Base-by-base conservation (phyloP, 2,113 vertebrate genomes). In the Varanus komodoensis region DNA sequence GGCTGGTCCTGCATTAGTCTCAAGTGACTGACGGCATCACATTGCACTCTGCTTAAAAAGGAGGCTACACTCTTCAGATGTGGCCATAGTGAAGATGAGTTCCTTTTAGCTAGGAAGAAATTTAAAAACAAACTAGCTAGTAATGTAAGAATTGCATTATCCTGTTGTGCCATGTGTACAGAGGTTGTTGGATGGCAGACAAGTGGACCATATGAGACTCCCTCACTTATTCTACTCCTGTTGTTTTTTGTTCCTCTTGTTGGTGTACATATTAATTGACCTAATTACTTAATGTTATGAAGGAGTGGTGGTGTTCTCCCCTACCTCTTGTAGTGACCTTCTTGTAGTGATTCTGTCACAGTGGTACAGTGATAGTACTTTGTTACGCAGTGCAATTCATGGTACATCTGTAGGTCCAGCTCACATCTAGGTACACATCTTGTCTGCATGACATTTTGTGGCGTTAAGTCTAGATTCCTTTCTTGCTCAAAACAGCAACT, bases 191-290 rank as follows among this genome's bases (percentile, higher is more conserved):
- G 61, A 32, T 67, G 25, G 57, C 38, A 48, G 34, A 34, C 34
- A 29, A 12, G 64, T 75, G 14, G 38, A 38, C 73, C 48, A 23
- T 19, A 29, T 88, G n/a, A 50, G 29, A 68, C 64, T 88, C 64
- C 6, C 61, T 88, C 95, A 88, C 88, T 94, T 90, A 83, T 92
- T 71, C 11, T 0, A 1, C 14, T 25, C 82, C 2, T 23, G 44
- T 52, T 1, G 23, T 78, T 86, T 90, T 91, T 44, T 29, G 0
- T 1, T 0, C 3, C 1, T 21, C 89, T 77, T 94, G 75, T 52
- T 92, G 87, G 81, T 92, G 85, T 83, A 89, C 84, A 85, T 94
- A 87, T 91, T 95, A 88, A 79, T 86, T 94, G 94, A 93, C 93
- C 95, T 94, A 93, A 93, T 94, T 96, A 87, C 92, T 87, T 81